Conservation (phyloP, 2,888 invertebrate species). For the Asteroscopus sphinx region DNA sequence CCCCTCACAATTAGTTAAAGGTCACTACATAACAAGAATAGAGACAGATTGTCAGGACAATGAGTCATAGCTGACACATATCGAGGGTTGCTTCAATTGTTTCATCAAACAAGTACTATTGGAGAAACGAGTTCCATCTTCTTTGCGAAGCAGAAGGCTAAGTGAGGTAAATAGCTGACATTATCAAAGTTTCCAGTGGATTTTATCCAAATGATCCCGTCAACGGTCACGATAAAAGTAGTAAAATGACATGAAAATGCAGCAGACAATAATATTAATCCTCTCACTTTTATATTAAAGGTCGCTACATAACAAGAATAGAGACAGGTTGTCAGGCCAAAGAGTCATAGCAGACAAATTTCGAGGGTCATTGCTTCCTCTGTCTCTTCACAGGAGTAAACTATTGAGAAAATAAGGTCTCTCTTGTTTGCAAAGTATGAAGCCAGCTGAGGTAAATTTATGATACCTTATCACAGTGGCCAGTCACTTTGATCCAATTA, state of each 20-base stretch:
- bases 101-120: background rate
- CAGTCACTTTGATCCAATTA: slow-evolving; percentile 8
- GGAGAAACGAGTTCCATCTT: slow-evolving; percentile 7
- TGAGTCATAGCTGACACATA: background rate
- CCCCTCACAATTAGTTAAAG: too few species aligned
- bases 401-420: background rate
- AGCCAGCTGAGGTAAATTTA: slow-evolving; percentile 14
- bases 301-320: background rate
- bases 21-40: background rate
- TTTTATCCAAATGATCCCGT: slow-evolving; percentile 5
- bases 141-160: slow-evolving; percentile 8
- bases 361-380: background rate
- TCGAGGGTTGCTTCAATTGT: background rate
- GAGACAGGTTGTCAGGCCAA: background rate
- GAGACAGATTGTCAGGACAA: background rate
- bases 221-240: background rate
- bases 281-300: background rate
- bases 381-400: background rate
- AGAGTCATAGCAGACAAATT: background rate
- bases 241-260: slow-evolving; percentile 4
- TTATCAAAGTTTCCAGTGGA: slow-evolving; percentile 3
- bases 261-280: too few species aligned
- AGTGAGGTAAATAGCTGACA: slow-evolving; percentile 20
- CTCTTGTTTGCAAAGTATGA: slow-evolving; percentile 17
- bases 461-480: slow-evolving; percentile 7